A percentile compares a stretch with the other conserved stretches of the same genome.
Evolutionary conservation across 2,797 vertebrate species (phyloP).

Genomic region (Chrysocyon brachyurus): DNA sequence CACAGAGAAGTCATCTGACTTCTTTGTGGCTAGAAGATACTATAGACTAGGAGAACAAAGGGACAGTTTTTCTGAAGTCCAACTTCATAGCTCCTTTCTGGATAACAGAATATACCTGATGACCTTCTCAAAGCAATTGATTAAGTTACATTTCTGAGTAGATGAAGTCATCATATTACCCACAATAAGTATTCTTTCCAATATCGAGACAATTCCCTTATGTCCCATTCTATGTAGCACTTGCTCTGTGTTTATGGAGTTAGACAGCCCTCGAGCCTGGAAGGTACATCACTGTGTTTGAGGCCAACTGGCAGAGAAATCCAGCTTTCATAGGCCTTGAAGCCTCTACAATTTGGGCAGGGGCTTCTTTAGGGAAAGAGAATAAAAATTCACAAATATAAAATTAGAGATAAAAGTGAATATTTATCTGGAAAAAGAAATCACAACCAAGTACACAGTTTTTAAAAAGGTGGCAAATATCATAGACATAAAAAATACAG

Average conservation of each 20-base stretch:
- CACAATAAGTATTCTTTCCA: not conserved
- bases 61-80: not conserved
- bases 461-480: not conserved
- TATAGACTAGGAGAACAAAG: not conserved
- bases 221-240: not conserved
- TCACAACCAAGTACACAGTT: not conserved
- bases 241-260: not conserved
- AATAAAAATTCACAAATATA: not conserved
- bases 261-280: not conserved
- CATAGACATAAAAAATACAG: slow-evolving; percentile 31
- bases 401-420: not conserved
- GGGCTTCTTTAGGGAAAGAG: slow-evolving; percentile 5
- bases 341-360: not conserved
- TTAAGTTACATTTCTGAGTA: not conserved
- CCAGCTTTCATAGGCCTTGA: not conserved
- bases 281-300: not conserved
- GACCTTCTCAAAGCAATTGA: not conserved
- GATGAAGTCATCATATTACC: not conserved
- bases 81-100: not conserved
- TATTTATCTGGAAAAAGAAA: slow-evolving; percentile 49
- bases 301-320: not conserved
- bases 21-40: not conserved
- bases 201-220: not conserved
- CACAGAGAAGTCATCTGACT: not conserved
- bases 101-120: not conserved